A percentile compares a stretch with the other conserved stretches of the same genome.
These are phyloP conservation scores for Caenorhabditis japonica DNA, from an alignment of 2,888 invertebrate species.

Conservation along the genomic window DNA sequence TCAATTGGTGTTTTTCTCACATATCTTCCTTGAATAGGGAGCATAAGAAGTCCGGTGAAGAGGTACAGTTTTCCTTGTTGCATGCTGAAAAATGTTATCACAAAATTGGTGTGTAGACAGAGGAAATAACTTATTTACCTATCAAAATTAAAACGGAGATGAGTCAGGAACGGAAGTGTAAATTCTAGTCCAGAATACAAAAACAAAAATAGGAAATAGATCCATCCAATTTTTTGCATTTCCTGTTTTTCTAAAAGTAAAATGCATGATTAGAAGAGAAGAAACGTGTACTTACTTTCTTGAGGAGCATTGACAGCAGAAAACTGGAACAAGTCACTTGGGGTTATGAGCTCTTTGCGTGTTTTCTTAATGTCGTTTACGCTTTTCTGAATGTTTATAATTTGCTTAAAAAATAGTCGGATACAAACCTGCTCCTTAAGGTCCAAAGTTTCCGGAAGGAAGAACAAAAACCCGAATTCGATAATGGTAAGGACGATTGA, in stretches of 20 bases:
- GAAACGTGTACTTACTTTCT: slow-evolving; percentile 50
- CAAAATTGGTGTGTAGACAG: too few relatives aligned
- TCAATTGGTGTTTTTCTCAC: slow-evolving; percentile 86
- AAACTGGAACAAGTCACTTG: slow-evolving; percentile 63
- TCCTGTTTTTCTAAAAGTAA: slow-evolving; percentile 58
- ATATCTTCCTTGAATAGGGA: slow-evolving; percentile 87
- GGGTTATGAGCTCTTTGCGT: slow-evolving; percentile 52
- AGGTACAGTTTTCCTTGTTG: slow-evolving; percentile 98
- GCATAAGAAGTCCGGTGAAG: slow-evolving; percentile 92
- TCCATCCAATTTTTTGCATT: slow-evolving; percentile 75
- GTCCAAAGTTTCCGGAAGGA: slow-evolving; percentile 85
- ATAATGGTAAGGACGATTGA: slow-evolving; percentile 82
- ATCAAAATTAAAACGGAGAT: slow-evolving; percentile 89
- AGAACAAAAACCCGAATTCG: slow-evolving; percentile 85
- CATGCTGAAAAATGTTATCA: slow-evolving; percentile 85
- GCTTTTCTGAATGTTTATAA: slow-evolving; percentile 42
- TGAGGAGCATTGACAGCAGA: slow-evolving; percentile 61
- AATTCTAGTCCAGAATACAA: slow-evolving; percentile 96
- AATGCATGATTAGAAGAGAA: background rate
- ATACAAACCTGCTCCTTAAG: slow-evolving; percentile 42
- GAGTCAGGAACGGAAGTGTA: slow-evolving; percentile 94
- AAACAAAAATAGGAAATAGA: slow-evolving; percentile 89
- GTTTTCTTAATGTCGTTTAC: slow-evolving; percentile 36
- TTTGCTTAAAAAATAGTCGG: background rate
- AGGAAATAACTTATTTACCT: too few relatives aligned